Percentiles rank a stretch among this genome's conserved stretches.
phyloP scores from a whole-genome alignment of 1,140 invertebrate species.

The Drosophila guanche region DNA sequence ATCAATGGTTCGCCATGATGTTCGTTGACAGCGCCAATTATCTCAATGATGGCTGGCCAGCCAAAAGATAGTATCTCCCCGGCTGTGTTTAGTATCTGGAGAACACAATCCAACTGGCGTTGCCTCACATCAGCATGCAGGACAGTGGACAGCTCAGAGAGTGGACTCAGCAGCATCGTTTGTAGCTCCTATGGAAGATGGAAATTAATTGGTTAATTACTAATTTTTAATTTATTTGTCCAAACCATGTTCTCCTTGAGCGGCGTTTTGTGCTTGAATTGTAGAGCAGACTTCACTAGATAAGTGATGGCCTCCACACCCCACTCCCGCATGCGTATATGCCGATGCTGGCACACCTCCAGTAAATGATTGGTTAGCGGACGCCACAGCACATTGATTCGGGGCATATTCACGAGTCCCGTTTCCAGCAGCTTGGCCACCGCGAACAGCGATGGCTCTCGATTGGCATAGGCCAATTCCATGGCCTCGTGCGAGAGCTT shows the following conservation, averaged over 20 bases:
- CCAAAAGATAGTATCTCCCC: conserved; percentile 96
- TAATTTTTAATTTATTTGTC: conserved; percentile 14
- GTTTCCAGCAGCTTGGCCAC: conserved; percentile 98
- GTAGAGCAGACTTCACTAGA: conserved; percentile 95
- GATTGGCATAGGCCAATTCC: conserved; percentile 97
- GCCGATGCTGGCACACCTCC: conserved; percentile 98
- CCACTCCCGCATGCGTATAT: conserved; percentile 98
- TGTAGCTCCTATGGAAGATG: conserved; percentile 88
- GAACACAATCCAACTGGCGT: conserved; percentile 96
- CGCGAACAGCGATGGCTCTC: conserved; percentile 98
- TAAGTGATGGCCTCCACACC: conserved; percentile 98
- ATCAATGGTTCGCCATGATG: conserved; percentile 96
- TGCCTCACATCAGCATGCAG: conserved; percentile 96
- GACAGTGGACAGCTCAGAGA: conserved; percentile 95
- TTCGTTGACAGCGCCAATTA: conserved; percentile 96
- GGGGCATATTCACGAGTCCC: conserved; percentile 95
- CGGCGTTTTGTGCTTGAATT: conserved; percentile 93
- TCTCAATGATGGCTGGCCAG: conserved; percentile 96
- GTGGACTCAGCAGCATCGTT: conserved; percentile 92
- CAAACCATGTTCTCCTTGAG: conserved; percentile 92
- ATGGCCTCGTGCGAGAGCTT: conserved; percentile 98
- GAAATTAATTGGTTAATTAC: not conserved
- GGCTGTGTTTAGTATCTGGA: conserved; percentile 95
- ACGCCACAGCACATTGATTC: conserved; percentile 97
- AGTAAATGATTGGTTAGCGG: conserved; percentile 98